Conservation (phyloP, 2,797 vertebrate genomes). For the Peromyscus attwateri region DNA sequence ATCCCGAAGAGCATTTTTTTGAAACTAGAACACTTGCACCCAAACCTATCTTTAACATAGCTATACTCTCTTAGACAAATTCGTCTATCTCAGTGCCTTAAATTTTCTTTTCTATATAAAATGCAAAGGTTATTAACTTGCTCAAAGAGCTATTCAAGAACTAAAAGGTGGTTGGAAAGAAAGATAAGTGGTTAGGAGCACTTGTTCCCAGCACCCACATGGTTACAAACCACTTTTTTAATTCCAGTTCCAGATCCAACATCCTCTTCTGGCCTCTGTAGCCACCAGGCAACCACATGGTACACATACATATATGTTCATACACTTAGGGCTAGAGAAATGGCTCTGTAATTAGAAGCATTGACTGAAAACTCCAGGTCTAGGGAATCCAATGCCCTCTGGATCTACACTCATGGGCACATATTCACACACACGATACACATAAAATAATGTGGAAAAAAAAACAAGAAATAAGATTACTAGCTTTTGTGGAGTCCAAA, state of each 20-base stretch:
- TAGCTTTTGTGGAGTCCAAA: neutral
- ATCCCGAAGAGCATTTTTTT: neutral
- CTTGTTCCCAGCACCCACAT: neutral
- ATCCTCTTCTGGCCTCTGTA: neutral
- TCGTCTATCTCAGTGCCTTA: neutral
- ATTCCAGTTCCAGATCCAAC: neutral
- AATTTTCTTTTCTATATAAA: neutral
- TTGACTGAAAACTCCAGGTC: neutral
- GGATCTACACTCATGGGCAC: neutral
- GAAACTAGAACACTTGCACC: neutral
- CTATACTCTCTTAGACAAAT: neutral
- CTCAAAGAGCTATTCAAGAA: neutral
- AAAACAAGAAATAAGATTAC: neutral
- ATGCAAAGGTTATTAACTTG: conserved; percentile 3
- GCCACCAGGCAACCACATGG: neutral
- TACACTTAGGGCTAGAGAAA: neutral
- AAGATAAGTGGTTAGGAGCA: neutral
- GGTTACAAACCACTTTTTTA: neutral
- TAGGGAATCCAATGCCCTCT: neutral
- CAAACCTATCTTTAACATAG: neutral
- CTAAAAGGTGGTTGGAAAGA: neutral
- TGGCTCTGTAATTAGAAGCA: neutral
- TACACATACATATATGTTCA: neutral
- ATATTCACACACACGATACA: neutral
- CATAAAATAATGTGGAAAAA: neutral